Percentiles rank a stretch among this genome's conserved stretches.
These are phyloP conservation scores for Sebastes itinus DNA, from an alignment of 2,797 vertebrate genomes.

Conservation along the genomic window DNA sequence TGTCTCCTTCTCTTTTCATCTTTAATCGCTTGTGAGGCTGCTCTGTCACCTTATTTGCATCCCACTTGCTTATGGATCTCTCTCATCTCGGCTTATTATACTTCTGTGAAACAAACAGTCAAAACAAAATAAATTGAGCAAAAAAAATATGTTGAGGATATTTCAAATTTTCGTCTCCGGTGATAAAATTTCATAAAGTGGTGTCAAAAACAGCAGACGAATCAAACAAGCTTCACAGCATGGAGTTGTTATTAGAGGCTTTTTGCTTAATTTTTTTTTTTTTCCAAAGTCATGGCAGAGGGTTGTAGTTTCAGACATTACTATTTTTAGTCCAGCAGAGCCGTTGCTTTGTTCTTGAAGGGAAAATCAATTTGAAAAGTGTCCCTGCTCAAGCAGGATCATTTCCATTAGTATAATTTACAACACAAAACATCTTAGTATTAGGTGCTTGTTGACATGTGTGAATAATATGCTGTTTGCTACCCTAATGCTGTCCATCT, in stretches of 20 bases:
- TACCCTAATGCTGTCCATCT: not conserved
- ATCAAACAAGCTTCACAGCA: constrained; percentile 17
- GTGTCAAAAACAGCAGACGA: constrained; percentile 15
- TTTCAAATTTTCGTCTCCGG: constrained; percentile 12
- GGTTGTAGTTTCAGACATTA: constrained; percentile 42
- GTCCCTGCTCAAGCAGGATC: constrained; percentile 33
- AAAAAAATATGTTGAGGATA: constrained; percentile 10
- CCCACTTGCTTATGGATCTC: constrained; percentile 57
- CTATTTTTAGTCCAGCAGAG: constrained; percentile 59
- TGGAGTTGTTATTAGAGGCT: constrained; percentile 7
- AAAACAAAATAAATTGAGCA: constrained; percentile 7
- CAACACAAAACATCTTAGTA: constrained; percentile 16
- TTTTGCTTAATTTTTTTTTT: constrained; percentile 2
- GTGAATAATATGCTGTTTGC: not conserved
- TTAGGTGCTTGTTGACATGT: constrained; percentile 4
- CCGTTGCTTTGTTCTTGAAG: constrained; percentile 46
- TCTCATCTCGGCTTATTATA: constrained; percentile 52
- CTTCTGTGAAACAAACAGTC: constrained; percentile 33
- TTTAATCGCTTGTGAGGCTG: constrained; percentile 69
- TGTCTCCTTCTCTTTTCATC: constrained; percentile 77
- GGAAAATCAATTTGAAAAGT: constrained; percentile 52
- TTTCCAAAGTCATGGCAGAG: constrained; percentile 34
- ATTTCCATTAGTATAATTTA: constrained; percentile 43
- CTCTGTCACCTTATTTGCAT: constrained; percentile 75
- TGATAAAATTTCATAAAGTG: constrained; percentile 18